Evolutionary conservation across 2,888 invertebrate genomes (phyloP).

Genomic region (Tubiluchus corallicola): DNA sequence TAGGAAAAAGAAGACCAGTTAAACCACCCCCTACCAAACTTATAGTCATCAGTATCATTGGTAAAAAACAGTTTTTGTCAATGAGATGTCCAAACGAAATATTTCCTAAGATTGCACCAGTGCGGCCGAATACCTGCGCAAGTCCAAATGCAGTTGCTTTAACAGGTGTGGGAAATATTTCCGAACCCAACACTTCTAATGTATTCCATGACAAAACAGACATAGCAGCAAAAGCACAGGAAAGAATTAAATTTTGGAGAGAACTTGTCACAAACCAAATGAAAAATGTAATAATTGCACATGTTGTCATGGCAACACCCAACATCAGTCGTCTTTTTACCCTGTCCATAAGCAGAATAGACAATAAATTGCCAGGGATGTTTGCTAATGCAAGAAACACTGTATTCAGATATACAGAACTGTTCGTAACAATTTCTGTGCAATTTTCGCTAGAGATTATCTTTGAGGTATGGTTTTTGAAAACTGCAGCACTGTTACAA

Average conservation of each 20-base stretch:
- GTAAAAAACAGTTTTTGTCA: slow-evolving; percentile 27
- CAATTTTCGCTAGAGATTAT: background rate
- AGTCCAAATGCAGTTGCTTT: slow-evolving; percentile 33
- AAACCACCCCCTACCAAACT: slow-evolving; percentile 30
- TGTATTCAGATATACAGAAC: slow-evolving; percentile 22
- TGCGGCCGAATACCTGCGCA: slow-evolving; percentile 29
- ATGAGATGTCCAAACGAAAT: slow-evolving; percentile 30
- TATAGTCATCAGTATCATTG: slow-evolving; percentile 30
- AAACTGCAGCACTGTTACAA: background rate
- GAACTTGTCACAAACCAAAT: slow-evolving; percentile 30
- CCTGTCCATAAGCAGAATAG: slow-evolving; percentile 25
- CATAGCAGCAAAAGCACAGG: slow-evolving; percentile 13
- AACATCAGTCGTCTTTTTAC: slow-evolving; percentile 24
- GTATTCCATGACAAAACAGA: slow-evolving; percentile 33
- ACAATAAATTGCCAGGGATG: slow-evolving; percentile 27
- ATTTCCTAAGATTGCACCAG: slow-evolving; percentile 31
- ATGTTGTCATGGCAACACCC: background rate
- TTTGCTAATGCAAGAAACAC: slow-evolving; percentile 27
- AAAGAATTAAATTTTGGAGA: slow-evolving; percentile 5
- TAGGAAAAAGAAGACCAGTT: slow-evolving; percentile 30
- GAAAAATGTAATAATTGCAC: slow-evolving; percentile 28
- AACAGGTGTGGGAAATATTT: slow-evolving; percentile 31
- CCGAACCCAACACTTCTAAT: slow-evolving; percentile 31
- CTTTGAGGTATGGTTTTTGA: too few relatives aligned
- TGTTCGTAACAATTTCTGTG: slow-evolving; percentile 12